Percentiles rank a stretch among this genome's conserved stretches.
Evolutionary conservation across 2,797 vertebrate genomes (phyloP).

Genomic region (Tarsius wallacei): DNA sequence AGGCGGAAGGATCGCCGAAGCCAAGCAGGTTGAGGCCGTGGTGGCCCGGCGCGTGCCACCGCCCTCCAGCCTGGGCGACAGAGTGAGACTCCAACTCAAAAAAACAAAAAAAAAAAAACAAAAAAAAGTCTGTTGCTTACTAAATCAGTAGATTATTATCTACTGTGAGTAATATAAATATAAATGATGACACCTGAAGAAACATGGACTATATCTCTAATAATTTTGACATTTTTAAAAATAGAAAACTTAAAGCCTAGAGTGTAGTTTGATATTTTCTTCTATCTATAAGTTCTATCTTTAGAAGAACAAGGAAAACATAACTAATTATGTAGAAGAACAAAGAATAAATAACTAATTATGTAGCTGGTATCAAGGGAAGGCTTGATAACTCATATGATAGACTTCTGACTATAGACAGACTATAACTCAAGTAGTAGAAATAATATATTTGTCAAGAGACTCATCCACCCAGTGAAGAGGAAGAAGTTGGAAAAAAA

Average conservation of each 20-base stretch:
- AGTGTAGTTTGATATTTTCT: neutral
- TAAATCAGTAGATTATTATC: neutral
- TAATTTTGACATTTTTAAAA: slow-evolving; percentile 16
- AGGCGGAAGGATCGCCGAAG: too few species aligned
- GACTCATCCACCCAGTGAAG: neutral
- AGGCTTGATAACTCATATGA: neutral
- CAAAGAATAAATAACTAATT: neutral
- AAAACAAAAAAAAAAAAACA: too few species aligned
- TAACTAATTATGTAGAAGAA: neutral
- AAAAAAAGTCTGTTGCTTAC: neutral
- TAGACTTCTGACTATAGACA: neutral
- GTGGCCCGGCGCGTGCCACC: too few species aligned
- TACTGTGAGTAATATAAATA: neutral
- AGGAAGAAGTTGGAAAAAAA: neutral
- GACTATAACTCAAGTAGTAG: neutral
- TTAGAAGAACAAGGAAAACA: neutral
- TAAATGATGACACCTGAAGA: neutral
- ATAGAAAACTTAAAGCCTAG: neutral
- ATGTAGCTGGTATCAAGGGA: neutral
- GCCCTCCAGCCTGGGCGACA: too few species aligned
- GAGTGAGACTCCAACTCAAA: too few species aligned
- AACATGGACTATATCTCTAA: neutral
- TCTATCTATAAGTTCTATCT: neutral
- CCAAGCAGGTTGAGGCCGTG: too few species aligned
- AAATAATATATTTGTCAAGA: neutral